Evolutionary conservation across 2,113 vertebrate genomes (phyloP).

Genomic region (Lichenostomus cassidix): DNA sequence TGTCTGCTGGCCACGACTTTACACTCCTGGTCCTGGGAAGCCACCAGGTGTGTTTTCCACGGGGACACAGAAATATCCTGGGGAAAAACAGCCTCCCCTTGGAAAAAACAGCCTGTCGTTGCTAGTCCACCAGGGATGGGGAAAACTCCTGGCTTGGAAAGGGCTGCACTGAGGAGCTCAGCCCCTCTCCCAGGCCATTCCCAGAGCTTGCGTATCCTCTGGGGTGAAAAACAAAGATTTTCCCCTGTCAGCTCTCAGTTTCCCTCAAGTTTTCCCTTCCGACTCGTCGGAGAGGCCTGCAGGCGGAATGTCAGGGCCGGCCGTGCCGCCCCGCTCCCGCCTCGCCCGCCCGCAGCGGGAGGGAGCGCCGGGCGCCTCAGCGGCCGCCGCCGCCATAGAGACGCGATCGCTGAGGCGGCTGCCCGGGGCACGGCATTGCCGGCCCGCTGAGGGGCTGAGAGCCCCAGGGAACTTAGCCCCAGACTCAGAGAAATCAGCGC

Average conservation of each 20-base stretch:
- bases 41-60: not conserved
- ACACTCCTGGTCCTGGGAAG: not conserved
- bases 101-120: not conserved
- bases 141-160: not conserved
- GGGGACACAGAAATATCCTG: not conserved
- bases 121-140: no score
- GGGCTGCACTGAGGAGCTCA: not conserved
- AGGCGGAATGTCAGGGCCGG: not conserved
- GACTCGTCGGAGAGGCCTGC: not conserved
- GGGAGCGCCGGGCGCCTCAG: not conserved
- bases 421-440: not conserved
- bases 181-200: not conserved
- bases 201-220: not conserved
- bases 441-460: not conserved
- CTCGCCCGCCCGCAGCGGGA: not conserved
- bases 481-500: not conserved
- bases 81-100: not conserved
- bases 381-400: not conserved
- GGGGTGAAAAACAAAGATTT: not conserved
- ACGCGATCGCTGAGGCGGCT: not conserved
- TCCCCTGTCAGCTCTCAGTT: rapidly evolving
- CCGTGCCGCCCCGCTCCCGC: not conserved
- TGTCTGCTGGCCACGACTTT: rapidly evolving
- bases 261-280: not conserved
- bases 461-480: rapidly evolving